phyloP scores from a whole-genome alignment of 2,797 vertebrate genomes.

The Sternotherus odoratus region DNA sequence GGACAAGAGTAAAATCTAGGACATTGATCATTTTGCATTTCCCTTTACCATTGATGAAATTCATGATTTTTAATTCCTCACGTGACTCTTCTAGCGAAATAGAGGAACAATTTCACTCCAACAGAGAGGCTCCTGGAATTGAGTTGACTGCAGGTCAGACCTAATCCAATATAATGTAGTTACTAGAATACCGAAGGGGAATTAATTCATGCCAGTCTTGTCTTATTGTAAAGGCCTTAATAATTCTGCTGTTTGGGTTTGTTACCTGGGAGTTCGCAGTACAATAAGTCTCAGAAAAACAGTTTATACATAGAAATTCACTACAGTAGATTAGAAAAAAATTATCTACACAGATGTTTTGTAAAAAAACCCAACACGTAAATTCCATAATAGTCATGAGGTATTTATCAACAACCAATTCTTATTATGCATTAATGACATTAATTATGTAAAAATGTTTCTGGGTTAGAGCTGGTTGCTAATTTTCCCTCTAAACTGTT shows the following conservation, averaged over 20 bases:
- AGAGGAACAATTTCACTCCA: background rate
- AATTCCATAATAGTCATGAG: background rate
- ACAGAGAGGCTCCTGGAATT: background rate
- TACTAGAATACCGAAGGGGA: background rate
- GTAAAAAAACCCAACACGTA: background rate
- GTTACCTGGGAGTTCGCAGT: background rate
- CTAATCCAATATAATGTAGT: background rate
- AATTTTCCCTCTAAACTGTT: background rate
- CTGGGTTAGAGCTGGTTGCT: background rate
- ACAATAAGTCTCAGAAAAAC: background rate
- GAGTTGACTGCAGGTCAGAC: rapidly evolving
- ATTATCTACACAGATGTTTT: background rate
- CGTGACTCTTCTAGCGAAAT: background rate
- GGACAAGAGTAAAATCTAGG: background rate
- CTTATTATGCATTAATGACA: background rate
- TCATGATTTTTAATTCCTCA: background rate
- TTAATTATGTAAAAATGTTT: background rate
- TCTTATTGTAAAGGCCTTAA: background rate
- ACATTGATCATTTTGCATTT: background rate
- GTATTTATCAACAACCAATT: background rate
- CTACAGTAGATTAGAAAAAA: background rate
- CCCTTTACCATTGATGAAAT: background rate
- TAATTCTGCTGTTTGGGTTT: background rate
- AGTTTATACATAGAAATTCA: background rate
- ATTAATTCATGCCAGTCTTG: background rate